These are phyloP conservation scores for Stenotaenia linearis DNA, from an alignment of 2,888 invertebrate genomes.

Conservation along the genomic window DNA sequence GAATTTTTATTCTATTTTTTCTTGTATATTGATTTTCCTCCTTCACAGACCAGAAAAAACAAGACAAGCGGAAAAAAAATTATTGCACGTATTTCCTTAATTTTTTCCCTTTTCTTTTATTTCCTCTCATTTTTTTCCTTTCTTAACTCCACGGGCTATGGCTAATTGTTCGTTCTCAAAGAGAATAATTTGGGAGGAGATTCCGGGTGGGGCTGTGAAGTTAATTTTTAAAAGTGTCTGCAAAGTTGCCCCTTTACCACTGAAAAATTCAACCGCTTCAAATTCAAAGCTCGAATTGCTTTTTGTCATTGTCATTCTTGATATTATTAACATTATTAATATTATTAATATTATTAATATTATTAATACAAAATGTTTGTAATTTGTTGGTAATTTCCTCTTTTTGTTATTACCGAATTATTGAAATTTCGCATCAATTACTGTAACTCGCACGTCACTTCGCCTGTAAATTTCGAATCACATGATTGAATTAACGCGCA, in stretches of 20 bases:
- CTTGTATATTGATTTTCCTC: background rate
- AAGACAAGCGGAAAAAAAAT: slow-evolving; percentile 13
- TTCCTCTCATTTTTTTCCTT: background rate
- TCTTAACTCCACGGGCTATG: background rate
- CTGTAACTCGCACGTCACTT: too few species aligned
- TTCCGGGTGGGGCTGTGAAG: background rate
- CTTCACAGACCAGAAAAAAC: background rate
- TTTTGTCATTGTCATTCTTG: background rate
- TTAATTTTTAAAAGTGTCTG: background rate
- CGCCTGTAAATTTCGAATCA: background rate
- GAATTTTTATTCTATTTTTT: background rate
- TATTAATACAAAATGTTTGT: too few species aligned
- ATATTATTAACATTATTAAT: too few species aligned
- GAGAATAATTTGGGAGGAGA: slow-evolving; percentile 14
- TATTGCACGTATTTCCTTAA: background rate
- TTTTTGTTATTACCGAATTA: too few species aligned
- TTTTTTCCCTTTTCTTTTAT: background rate
- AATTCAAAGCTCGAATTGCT: too few species aligned
- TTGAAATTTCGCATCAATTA: too few species aligned
- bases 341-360: too few species aligned
- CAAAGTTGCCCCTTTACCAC: background rate
- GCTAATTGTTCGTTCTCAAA: background rate
- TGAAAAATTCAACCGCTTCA: background rate
- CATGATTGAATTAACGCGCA: background rate
- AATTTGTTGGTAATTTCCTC: too few species aligned